Percentiles rank a stretch among this genome's conserved stretches.
These are phyloP conservation scores for Bostrychus sinensis DNA, from an alignment of 2,113 vertebrate species.

Conservation along the genomic window DNA sequence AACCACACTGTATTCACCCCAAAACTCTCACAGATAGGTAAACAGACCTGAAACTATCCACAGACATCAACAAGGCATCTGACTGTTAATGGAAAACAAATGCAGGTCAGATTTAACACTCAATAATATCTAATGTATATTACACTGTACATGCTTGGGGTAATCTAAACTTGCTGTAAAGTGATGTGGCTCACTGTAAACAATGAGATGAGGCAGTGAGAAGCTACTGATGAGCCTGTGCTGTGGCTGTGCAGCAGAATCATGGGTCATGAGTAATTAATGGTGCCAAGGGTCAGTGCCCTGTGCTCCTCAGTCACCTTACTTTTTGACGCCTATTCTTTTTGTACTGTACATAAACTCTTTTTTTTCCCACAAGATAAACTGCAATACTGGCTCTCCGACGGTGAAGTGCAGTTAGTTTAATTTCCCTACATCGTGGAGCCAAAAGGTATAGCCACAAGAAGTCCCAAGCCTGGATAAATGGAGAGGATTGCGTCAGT, in stretches of 20 bases:
- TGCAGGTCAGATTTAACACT: not conserved
- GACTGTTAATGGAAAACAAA: not conserved
- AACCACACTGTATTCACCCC: constrained; percentile 18
- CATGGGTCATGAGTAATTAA: constrained; percentile 2
- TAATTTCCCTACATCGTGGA: too few relatives aligned
- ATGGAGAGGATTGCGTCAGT: too few relatives aligned
- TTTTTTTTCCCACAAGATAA: too few relatives aligned
- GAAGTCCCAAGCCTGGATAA: too few relatives aligned
- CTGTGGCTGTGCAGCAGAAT: constrained; percentile 21
- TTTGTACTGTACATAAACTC: not conserved
- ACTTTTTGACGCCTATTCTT: constrained; percentile 2
- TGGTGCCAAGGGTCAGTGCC: constrained; percentile 26
- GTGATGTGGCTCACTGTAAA: constrained; percentile 12
- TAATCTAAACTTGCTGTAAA: not conserved
- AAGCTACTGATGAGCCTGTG: constrained; percentile 26
- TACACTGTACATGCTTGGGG: too few relatives aligned
- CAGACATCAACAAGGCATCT: not conserved
- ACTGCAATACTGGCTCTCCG: too few relatives aligned
- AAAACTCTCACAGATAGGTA: not conserved
- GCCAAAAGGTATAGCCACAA: too few relatives aligned
- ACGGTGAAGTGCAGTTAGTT: too few relatives aligned
- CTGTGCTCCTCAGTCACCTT: constrained; percentile 19
- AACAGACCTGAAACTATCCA: not conserved
- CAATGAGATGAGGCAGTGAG: constrained; percentile 6
- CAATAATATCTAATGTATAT: too few relatives aligned